Conservation (phyloP, 2,888 invertebrate species). For the Apoderus coryli region DNA sequence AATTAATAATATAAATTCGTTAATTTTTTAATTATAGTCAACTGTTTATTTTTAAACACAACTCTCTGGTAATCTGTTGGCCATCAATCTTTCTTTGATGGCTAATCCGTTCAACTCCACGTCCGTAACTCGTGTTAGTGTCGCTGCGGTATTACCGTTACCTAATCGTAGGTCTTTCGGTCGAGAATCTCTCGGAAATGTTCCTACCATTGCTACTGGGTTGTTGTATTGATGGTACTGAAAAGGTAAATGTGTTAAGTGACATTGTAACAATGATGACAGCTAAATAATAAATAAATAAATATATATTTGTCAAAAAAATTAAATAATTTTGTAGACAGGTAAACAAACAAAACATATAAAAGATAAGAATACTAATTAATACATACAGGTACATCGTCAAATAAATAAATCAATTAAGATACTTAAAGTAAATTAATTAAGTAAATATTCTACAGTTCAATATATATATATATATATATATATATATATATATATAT, state of each 20-base stretch:
- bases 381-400: neutral
- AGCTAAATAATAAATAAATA: conserved; percentile 1
- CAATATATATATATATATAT: neutral
- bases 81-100: conserved; percentile 76
- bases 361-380: neutral
- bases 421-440: neutral
- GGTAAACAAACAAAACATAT: neutral
- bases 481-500: neutral
- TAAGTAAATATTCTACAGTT: conserved; percentile 1
- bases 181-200: conserved; percentile 43
- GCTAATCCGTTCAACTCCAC: conserved; percentile 64
- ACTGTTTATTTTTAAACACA: conserved; percentile 52
- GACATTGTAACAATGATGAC: no score
- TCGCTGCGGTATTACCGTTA: conserved; percentile 35
- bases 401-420: conserved; percentile 1
- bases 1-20: conserved; percentile 7
- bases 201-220: conserved; percentile 38
- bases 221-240: conserved; percentile 36
- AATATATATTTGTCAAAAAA: neutral
- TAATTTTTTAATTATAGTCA: conserved; percentile 5
- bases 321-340: neutral
- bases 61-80: conserved; percentile 75
- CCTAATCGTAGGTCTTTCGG: conserved; percentile 35
- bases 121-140: conserved; percentile 31
- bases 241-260: no score